Conservation (phyloP, 2,888 invertebrate species). For the Tachina grossa region DNA sequence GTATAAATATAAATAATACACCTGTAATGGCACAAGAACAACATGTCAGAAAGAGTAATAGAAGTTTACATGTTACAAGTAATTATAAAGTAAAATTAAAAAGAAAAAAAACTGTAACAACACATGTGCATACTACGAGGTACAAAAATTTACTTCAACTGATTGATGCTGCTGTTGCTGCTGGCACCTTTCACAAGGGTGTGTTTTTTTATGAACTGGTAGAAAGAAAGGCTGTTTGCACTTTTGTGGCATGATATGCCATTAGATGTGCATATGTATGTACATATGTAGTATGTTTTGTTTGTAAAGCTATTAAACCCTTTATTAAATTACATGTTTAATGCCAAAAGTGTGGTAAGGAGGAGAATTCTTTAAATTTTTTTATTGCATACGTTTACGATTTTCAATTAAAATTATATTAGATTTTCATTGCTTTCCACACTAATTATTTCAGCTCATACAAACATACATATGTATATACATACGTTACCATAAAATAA, state of each 20-base stretch:
- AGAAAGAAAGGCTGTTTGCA: constrained; percentile 31
- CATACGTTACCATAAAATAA: too few relatives aligned
- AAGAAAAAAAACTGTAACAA: not conserved
- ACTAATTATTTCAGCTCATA: too few relatives aligned
- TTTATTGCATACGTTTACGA: not conserved
- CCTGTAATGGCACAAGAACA: constrained; percentile 83
- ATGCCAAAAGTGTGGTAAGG: not conserved
- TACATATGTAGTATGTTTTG: not conserved
- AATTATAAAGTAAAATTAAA: constrained; percentile 48
- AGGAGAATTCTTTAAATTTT: too few relatives aligned
- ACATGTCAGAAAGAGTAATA: constrained; percentile 27
- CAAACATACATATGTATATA: too few relatives aligned
- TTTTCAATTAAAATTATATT: not conserved
- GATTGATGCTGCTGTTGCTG: constrained; percentile 31
- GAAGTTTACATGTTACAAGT: constrained; percentile 59
- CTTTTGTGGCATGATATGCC: not conserved
- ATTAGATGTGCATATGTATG: too few relatives aligned
- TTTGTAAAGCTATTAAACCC: not conserved
- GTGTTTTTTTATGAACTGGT: constrained; percentile 17
- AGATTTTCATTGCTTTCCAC: not conserved
- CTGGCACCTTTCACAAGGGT: constrained; percentile 40
- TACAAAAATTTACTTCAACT: constrained; percentile 33
- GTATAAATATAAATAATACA: constrained; percentile 93
- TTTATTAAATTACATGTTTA: constrained; percentile 22
- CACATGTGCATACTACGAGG: constrained; percentile 1